Evolutionary conservation across 2,113 vertebrate species (phyloP), one percentile per base, ranked within the genome.

Genomic region (Catagonus wagneri): DNA sequence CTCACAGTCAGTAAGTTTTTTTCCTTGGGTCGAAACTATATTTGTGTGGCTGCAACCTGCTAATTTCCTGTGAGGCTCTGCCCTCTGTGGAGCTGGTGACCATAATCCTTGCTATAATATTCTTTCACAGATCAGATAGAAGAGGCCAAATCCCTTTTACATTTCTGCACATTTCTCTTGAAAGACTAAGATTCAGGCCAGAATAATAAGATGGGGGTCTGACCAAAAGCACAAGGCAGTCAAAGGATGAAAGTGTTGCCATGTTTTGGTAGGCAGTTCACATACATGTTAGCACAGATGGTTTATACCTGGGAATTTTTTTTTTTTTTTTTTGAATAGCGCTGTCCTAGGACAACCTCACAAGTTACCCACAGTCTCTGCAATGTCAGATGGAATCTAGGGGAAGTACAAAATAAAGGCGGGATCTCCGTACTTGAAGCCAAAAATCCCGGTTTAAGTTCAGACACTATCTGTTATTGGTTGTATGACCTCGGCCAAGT

Each of bases 61-160:
- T 97, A 95, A 97, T 97, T 96, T 98, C 95, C 97, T 95, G 84
- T 95, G 66, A 84, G 93, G 80, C 68, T 68, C 1, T 85, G 91
- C 90, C 93, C 84, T 97, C 84, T 36, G 93, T 78, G 76, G 80
- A 54, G 52, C 65, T 17, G 50, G 66, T 0, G 69, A 60, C n/a
- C 69, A 32, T n/a, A 90, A 78, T 32, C 60, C 39, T 74, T 34
- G 69, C 58, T n/a, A 60, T 75, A 76, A 86, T 81, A 93, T 94
- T 96, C 76, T 90, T 39, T 88, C 84, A 56, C 25, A 52, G 88
- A 91, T 96, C 76, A 96, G 94, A 96, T 94, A 96, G 69, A 90
- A 93, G 25, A 66, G 90, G 72, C 56, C 60, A 84, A 80, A 83
- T 83, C 36, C 90, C 93, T 87, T 94, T 92, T 81, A 86, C 32